Evolutionary conservation across 1,140 invertebrate species (phyloP).

Genomic region (Hyposmocoma kahamanoa): DNA sequence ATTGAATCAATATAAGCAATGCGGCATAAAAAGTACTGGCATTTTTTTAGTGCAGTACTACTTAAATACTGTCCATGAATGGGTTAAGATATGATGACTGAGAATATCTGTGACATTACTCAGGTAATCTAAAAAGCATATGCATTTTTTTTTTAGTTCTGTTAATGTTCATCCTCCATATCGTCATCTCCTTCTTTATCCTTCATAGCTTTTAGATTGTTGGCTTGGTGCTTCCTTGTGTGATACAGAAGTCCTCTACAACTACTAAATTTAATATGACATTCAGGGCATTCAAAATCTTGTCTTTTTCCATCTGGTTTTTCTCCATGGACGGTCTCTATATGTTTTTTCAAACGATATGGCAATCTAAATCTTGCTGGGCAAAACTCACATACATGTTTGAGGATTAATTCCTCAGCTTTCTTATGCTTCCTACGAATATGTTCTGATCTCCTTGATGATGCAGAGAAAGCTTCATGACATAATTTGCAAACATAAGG

Average conservation of each 20-base stretch:
- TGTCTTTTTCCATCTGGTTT: constrained; percentile 1
- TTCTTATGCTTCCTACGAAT: constrained; percentile 37
- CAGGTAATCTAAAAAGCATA: no score
- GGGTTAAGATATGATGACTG: no score
- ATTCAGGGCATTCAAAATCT: constrained; percentile 34
- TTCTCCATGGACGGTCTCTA: constrained; percentile 29
- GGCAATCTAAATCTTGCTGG: constrained; percentile 43
- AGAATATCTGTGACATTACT: no score
- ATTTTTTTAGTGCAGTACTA: no score
- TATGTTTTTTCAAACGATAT: constrained; percentile 38
- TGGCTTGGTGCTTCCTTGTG: constrained; percentile 32
- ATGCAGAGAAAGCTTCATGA: constrained; percentile 44
- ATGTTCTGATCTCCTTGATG: constrained; percentile 50
- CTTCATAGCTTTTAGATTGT: neutral
- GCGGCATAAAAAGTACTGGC: no score
- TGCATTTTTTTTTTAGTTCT: no score
- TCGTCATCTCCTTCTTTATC: no score
- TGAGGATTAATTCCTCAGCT: constrained; percentile 22
- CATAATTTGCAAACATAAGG: constrained; percentile 49
- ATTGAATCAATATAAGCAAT: no score
- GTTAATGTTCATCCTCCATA: no score
- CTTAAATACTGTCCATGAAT: no score
- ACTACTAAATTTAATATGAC: constrained; percentile 39
- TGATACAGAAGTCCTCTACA: constrained; percentile 40
- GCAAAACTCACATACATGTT: constrained; percentile 40